Evolutionary conservation across 2,888 invertebrate species (phyloP).

Genomic region (Proisotoma minuta): DNA sequence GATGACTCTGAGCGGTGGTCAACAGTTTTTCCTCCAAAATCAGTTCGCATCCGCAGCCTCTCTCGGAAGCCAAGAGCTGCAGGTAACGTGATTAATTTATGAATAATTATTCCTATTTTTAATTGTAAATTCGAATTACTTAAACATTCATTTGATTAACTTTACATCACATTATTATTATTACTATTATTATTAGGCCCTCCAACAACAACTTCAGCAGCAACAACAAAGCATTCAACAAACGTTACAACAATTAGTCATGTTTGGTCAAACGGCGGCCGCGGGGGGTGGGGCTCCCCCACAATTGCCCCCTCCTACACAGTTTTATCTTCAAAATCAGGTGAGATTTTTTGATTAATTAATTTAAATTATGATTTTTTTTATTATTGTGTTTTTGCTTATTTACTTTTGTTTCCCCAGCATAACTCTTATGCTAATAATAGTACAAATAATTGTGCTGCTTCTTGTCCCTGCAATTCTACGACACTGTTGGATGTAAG

Average conservation of each 20-base stretch:
- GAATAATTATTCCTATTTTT: background rate
- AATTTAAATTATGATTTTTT: background rate
- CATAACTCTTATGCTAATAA: no score
- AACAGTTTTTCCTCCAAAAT: slow-evolving; percentile 52
- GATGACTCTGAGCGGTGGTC: slow-evolving; percentile 50
- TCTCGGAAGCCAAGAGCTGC: slow-evolving; percentile 52
- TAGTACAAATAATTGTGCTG: no score
- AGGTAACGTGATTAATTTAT: slow-evolving; percentile 42
- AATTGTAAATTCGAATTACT: background rate
- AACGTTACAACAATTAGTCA: slow-evolving; percentile 62
- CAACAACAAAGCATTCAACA: slow-evolving; percentile 63
- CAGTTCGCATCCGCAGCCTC: slow-evolving; percentile 51
- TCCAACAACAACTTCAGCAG: slow-evolving; percentile 60
- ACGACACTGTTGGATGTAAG: no score
- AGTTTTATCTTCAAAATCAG: slow-evolving; percentile 73
- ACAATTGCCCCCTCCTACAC: slow-evolving; percentile 60
- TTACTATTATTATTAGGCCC: slow-evolving; percentile 49
- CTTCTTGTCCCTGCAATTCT: no score
- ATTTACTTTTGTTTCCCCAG: no score
- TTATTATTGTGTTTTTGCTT: no score
- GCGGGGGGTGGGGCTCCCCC: slow-evolving; percentile 54
- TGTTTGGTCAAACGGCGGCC: slow-evolving; percentile 56
- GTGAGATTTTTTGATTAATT: slow-evolving; percentile 51
- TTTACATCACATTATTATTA: background rate
- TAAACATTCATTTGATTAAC: slow-evolving; percentile 7